Conservation (phyloP, 2,113 vertebrate species). For the Saguinus imperator region DNA sequence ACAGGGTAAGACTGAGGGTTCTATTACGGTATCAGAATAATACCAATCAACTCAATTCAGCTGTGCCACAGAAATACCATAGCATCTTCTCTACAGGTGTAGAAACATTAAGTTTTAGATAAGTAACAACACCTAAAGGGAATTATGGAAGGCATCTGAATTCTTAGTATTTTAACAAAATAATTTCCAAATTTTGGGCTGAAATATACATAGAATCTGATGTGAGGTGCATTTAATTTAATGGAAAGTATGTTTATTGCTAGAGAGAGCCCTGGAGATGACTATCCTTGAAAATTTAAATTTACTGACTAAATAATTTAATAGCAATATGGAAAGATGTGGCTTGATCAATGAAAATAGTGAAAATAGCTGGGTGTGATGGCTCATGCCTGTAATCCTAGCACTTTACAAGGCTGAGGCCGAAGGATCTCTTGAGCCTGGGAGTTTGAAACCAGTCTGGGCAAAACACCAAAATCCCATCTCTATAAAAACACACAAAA, state of each 20-base stretch:
- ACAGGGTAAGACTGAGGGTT: background rate
- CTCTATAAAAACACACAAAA: too few relatives aligned
- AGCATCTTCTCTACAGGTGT: background rate
- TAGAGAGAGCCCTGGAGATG: background rate
- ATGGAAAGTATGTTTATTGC: background rate
- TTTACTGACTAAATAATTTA: slow-evolving; percentile 56
- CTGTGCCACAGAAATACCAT: background rate
- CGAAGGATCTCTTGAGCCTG: too few relatives aligned
- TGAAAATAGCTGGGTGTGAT: background rate
- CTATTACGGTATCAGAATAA: background rate
- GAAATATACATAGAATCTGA: slow-evolving; percentile 2
- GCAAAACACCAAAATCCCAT: too few relatives aligned
- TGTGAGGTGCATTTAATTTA: background rate
- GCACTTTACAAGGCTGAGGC: too few relatives aligned
- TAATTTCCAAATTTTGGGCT: background rate
- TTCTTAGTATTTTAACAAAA: slow-evolving; percentile 43
- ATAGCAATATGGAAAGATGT: background rate
- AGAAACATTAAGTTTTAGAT: slow-evolving; percentile 24
- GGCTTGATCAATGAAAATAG: background rate
- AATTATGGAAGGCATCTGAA: slow-evolving; percentile 2
- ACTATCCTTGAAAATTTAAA: background rate
- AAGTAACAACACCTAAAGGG: background rate
- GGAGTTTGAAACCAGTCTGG: too few relatives aligned
- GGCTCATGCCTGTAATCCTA: too few relatives aligned
- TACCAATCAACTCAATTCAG: slow-evolving; percentile 13